Conservation (phyloP, 2,113 vertebrate genomes). For the Thomomys bottae region DNA sequence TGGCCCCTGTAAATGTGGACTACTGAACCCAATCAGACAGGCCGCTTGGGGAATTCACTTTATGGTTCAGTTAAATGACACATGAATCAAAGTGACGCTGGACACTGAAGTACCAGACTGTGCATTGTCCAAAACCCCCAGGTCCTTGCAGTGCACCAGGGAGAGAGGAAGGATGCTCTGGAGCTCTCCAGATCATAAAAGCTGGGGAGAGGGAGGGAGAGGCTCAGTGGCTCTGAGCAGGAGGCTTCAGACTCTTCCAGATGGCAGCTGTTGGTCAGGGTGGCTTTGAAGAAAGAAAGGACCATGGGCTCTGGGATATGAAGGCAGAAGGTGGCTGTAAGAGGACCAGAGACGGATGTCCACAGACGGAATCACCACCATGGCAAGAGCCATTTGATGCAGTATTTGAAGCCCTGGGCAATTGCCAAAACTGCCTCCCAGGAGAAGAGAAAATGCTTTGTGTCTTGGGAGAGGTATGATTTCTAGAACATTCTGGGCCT, state of each 20-base stretch:
- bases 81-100: constrained; percentile 24
- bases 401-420: neutral
- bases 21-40: neutral
- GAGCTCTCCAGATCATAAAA: constrained; percentile 54
- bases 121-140: constrained; percentile 41
- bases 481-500: neutral
- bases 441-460: neutral
- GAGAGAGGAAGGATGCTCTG: constrained; percentile 7
- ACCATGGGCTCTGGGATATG: neutral
- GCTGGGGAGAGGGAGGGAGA: constrained; percentile 13
- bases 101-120: neutral
- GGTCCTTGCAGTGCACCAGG: neutral
- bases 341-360: constrained; percentile 49
- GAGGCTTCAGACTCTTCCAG: constrained; percentile 7
- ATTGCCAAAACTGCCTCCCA: neutral
- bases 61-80: constrained; percentile 60
- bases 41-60: neutral
- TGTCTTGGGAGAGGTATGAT: neutral
- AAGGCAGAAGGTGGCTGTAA: neutral
- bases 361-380: neutral
- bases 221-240: neutral
- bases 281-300: neutral
- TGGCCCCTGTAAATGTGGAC: constrained; percentile 29
- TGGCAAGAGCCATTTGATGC: neutral
- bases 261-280: neutral